phyloP scores from a whole-genome alignment of 2,888 invertebrate genomes.

The Drosophila meridionalis region DNA sequence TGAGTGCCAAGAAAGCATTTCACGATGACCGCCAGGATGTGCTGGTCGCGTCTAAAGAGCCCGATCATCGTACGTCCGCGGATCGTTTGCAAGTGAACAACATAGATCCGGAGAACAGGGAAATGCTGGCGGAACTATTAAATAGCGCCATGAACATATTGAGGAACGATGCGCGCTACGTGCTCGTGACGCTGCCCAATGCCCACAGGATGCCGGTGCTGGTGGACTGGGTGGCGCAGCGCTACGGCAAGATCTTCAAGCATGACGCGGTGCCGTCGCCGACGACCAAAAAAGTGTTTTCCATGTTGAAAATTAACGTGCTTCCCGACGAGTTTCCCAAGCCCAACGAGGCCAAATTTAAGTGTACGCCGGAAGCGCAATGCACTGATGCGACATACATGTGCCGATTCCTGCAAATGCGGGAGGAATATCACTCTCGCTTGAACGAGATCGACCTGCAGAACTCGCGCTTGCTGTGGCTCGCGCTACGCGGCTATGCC shows the following conservation, averaged over 20 bases:
- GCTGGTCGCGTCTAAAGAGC: neutral
- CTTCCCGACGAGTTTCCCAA: rapidly evolving
- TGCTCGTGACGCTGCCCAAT: constrained; percentile 74
- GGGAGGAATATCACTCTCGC: constrained; percentile 3
- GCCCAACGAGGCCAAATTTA: neutral
- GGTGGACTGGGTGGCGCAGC: constrained; percentile 63
- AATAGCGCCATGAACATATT: constrained; percentile 53
- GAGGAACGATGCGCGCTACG: constrained; percentile 63
- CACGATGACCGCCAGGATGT: neutral
- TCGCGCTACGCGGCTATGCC: constrained; percentile 51
- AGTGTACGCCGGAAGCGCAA: neutral
- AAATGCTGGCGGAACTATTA: constrained; percentile 52
- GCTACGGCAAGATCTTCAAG: constrained; percentile 65
- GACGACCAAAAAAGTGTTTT: constrained; percentile 18
- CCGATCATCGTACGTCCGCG: too few species aligned
- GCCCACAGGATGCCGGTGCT: constrained; percentile 70
- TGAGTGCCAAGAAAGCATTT: constrained; percentile 21
- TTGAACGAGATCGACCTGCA: constrained; percentile 46
- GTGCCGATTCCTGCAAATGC: neutral
- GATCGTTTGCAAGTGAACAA: neutral
- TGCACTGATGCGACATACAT: neutral
- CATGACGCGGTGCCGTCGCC: neutral
- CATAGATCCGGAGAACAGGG: constrained; percentile 64
- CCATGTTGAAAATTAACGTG: neutral
- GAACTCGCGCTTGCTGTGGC: constrained; percentile 55